A percentile compares a stretch with the other conserved stretches of the same genome.
These are phyloP conservation scores for Mythimna loreyi DNA, from an alignment of 2,888 invertebrate species.

Conservation along the genomic window DNA sequence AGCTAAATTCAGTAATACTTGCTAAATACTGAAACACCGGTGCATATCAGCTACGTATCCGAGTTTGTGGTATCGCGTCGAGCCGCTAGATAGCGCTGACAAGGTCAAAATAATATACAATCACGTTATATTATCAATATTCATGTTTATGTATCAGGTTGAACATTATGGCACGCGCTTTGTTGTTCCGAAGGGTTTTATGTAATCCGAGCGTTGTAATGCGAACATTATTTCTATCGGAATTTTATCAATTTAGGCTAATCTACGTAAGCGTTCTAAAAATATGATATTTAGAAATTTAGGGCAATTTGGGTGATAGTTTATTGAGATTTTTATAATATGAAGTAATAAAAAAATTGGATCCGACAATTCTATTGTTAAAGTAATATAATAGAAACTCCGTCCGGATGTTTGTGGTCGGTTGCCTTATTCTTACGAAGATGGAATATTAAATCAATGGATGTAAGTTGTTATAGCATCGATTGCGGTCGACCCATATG, in stretches of 20 bases:
- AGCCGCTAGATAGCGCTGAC: constrained; percentile 74
- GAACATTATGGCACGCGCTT: constrained; percentile 58
- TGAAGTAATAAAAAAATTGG: constrained; percentile 6
- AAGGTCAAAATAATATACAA: constrained; percentile 63
- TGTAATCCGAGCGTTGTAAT: constrained; percentile 52
- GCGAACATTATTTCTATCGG: constrained; percentile 41
- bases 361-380: constrained; percentile 23
- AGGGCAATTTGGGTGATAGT: constrained; percentile 10
- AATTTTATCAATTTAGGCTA: constrained; percentile 34
- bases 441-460: constrained; percentile 63
- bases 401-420: constrained; percentile 31
- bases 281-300: constrained; percentile 20
- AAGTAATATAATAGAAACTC: constrained; percentile 29
- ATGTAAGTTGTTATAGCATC: constrained; percentile 66
- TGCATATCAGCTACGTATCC: constrained; percentile 24
- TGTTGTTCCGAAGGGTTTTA: constrained; percentile 57
- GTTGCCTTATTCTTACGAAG: constrained; percentile 49
- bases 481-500: constrained; percentile 69
- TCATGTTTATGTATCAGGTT: constrained; percentile 61
- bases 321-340: constrained; percentile 13
- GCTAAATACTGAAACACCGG: background rate
- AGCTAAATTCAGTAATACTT: background rate
- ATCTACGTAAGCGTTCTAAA: constrained; percentile 26
- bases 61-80: constrained; percentile 52
- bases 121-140: constrained; percentile 61